A percentile compares a stretch with the other conserved stretches of the same genome.
phyloP scores from a whole-genome alignment of 35 echinoderm and acorn worm species.

The Chiridota heheva region DNA sequence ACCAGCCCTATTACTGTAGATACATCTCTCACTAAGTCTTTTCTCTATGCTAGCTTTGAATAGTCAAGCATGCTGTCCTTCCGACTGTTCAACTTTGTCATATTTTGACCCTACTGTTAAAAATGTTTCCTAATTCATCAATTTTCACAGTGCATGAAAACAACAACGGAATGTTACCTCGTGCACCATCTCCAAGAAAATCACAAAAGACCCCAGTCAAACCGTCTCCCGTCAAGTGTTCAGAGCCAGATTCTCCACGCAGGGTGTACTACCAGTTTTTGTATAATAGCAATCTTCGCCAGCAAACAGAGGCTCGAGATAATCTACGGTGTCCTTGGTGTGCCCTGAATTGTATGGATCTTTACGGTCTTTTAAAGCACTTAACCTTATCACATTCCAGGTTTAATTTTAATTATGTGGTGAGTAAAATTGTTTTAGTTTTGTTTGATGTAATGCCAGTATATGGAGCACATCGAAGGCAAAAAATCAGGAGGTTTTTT shows the following conservation, averaged over 20 bases:
- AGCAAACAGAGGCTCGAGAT: constrained; percentile 89
- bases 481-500: too few species aligned
- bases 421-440: constrained; percentile 30
- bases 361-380: constrained; percentile 91
- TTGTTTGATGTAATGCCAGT: background rate
- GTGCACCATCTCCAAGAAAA: too few species aligned
- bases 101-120: too few species aligned
- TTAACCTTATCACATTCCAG: constrained; percentile 86
- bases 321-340: constrained; percentile 95
- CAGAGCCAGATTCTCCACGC: constrained; percentile 92
- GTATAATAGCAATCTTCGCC: constrained; percentile 90
- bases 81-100: too few species aligned
- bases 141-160: background rate
- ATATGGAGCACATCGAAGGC: too few species aligned
- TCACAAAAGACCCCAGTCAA: constrained; percentile 5
- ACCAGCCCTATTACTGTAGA: too few species aligned
- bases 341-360: constrained; percentile 82
- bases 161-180: too few species aligned
- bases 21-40: too few species aligned
- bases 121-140: too few species aligned
- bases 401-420: constrained; percentile 97
- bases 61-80: too few species aligned
- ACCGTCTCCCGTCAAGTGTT: constrained; percentile 26
- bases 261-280: constrained; percentile 94
- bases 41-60: too few species aligned